phyloP scores from a whole-genome alignment of 92 coral and sea anemone genomes.

The Virgularia gustaviana region DNA sequence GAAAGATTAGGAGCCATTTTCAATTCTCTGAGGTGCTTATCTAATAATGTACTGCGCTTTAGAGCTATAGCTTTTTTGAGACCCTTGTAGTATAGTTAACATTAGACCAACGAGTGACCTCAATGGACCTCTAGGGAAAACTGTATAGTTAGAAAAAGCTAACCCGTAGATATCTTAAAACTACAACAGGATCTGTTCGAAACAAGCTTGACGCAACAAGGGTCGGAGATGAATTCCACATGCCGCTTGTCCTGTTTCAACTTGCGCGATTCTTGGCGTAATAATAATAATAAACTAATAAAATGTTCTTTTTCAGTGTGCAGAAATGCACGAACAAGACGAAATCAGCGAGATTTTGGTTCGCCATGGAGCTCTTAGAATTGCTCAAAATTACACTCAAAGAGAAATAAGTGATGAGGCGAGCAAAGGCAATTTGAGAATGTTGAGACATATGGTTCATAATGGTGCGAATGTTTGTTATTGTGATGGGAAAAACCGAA shows the following conservation, averaged over 20 bases:
- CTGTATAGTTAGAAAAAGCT: no score
- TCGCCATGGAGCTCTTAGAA: slow-evolving; percentile 79
- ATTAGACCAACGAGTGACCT: no score
- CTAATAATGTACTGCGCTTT: no score
- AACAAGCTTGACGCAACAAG: neutral
- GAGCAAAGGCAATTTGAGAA: slow-evolving; percentile 83
- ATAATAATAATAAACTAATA: neutral
- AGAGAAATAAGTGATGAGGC: slow-evolving; percentile 92
- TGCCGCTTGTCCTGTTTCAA: neutral
- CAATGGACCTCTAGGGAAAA: no score
- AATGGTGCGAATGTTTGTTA: slow-evolving; percentile 90
- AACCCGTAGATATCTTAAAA: no score
- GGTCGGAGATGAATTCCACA: neutral
- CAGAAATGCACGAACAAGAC: slow-evolving; percentile 98
- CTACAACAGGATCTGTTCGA: neutral
- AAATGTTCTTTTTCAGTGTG: slow-evolving; percentile 57
- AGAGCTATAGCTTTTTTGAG: no score
- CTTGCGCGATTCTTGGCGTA: neutral
- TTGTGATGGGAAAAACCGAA: slow-evolving; percentile 73
- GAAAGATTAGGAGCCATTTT: no score
- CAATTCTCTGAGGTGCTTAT: no score
- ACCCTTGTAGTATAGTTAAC: no score
- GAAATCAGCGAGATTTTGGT: slow-evolving; percentile 86
- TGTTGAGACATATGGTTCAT: slow-evolving; percentile 94
- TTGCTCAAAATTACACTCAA: slow-evolving; percentile 80